Percentiles rank a stretch among this genome's conserved stretches.
Evolutionary conservation across 2,113 vertebrate species (phyloP).

Genomic region (Colaptes auratus): DNA sequence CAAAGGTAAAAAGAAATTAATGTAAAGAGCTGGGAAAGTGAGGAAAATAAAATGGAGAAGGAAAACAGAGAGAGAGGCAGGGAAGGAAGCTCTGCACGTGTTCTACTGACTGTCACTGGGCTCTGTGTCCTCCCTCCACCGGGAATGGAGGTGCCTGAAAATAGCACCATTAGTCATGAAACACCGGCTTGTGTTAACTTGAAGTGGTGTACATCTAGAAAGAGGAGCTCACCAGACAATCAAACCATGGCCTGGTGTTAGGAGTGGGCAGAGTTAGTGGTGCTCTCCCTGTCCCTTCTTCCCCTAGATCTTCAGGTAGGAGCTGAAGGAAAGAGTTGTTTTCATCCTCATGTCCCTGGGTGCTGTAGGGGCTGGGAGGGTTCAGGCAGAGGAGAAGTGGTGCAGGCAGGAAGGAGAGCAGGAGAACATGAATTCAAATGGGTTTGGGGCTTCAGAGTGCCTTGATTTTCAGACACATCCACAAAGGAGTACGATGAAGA

Average conservation of each 20-base stretch:
- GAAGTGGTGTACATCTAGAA: fast-evolving
- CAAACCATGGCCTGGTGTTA: background rate
- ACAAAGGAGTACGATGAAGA: background rate
- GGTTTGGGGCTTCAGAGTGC: background rate
- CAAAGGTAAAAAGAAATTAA: background rate
- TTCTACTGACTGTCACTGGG: background rate
- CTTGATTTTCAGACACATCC: background rate
- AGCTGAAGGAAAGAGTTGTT: background rate
- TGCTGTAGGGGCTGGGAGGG: fast-evolving
- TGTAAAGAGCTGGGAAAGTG: background rate
- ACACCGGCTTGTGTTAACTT: background rate
- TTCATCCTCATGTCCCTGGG: no score
- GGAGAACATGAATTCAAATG: background rate
- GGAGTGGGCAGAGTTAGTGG: background rate
- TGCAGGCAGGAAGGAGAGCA: background rate
- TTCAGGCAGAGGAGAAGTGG: background rate
- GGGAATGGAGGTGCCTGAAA: fast-evolving
- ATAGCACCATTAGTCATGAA: background rate
- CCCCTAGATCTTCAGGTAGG: fast-evolving
- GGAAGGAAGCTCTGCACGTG: background rate
- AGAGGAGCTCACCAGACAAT: background rate
- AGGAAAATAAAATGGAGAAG: background rate
- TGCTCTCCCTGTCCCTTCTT: background rate
- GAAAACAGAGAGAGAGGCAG: background rate
- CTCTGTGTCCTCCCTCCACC: background rate